Evolutionary conservation across 2,888 invertebrate genomes (phyloP).

Genomic region (Arctia plantaginis): DNA sequence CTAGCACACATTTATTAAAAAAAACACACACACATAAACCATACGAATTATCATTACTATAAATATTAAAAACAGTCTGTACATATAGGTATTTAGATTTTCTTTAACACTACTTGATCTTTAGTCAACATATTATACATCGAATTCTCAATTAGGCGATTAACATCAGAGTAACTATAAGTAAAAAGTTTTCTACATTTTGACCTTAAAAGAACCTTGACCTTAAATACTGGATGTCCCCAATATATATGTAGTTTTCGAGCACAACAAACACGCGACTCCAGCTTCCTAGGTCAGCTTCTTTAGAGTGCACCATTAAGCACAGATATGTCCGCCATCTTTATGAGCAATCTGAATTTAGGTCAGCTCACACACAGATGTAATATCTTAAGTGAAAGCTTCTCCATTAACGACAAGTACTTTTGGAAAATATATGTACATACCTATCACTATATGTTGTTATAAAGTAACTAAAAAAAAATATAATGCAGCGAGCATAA

Average conservation of each 20-base stretch:
- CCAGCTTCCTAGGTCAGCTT: slow-evolving; percentile 12
- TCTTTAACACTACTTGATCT: too few species aligned
- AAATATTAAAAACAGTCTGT: too few species aligned
- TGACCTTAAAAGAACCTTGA: background rate
- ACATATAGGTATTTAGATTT: too few species aligned
- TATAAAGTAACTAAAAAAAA: too few species aligned
- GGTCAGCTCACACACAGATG: background rate
- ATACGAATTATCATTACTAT: too few species aligned
- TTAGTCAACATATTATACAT: too few species aligned
- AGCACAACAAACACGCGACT: slow-evolving; percentile 7
- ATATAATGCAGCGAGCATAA: too few species aligned
- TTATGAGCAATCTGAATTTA: background rate
- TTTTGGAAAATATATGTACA: background rate
- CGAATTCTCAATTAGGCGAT: too few species aligned
- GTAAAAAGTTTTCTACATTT: background rate
- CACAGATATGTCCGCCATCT: slow-evolving; percentile 12
- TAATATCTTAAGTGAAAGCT: background rate
- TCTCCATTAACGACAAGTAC: background rate
- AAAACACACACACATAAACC: too few species aligned
- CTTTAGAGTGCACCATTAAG: slow-evolving; percentile 12
- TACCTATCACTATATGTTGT: too few species aligned
- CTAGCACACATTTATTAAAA: too few species aligned
- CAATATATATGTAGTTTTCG: background rate
- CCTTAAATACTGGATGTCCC: background rate
- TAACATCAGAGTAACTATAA: background rate